A percentile compares a stretch with the other conserved stretches of the same genome.
These are phyloP conservation scores for Spialia ferax DNA, from an alignment of 2,888 invertebrate species.

Conservation along the genomic window DNA sequence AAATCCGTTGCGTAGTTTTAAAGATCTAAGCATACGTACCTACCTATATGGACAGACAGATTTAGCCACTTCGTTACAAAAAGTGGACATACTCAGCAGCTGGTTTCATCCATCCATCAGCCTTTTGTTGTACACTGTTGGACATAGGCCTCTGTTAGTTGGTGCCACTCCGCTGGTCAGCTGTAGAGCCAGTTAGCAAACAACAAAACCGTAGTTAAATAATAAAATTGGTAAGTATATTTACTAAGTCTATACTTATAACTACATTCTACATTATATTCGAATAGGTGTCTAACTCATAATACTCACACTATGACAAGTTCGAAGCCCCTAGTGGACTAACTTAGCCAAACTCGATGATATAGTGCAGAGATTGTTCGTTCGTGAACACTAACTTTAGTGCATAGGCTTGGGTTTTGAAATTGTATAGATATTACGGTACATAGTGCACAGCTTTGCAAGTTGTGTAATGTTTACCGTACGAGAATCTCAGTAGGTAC, in stretches of 20 bases:
- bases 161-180: too few relatives aligned
- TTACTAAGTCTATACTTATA: too few relatives aligned
- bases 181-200: neutral
- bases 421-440: neutral
- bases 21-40: too few relatives aligned
- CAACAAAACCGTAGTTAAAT: neutral
- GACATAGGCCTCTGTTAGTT: too few relatives aligned
- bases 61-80: too few relatives aligned
- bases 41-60: too few relatives aligned
- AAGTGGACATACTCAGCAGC: too few relatives aligned
- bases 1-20: too few relatives aligned
- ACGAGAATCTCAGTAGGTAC: neutral
- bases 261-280: neutral
- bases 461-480: neutral
- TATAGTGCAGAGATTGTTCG: conserved; percentile 34
- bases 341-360: conserved; percentile 31
- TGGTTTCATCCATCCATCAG: too few relatives aligned
- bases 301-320: conserved; percentile 22
- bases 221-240: too few relatives aligned
- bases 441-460: neutral
- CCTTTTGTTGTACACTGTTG: too few relatives aligned
- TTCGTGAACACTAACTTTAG: conserved; percentile 38
- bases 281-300: neutral
- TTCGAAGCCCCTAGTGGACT: conserved; percentile 29
- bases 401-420: conserved; percentile 28